Base-by-base conservation (phyloP, 2,888 invertebrate genomes). In the Drosophila helvetica region DNA sequence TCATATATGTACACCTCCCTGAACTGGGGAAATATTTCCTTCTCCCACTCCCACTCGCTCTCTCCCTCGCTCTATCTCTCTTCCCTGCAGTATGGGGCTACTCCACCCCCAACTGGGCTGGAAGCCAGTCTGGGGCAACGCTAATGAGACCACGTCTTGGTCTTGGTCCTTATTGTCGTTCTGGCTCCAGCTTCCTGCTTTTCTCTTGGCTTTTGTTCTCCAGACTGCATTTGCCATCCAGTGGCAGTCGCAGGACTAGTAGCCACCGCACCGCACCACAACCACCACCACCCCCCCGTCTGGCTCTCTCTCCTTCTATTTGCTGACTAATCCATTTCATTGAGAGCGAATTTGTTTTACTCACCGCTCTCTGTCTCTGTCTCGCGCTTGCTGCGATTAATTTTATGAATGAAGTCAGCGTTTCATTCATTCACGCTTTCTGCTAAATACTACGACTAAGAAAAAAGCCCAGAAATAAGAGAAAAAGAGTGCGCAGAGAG, bases 271-370 rank as follows among this genome's bases (percentile, higher is more conserved):
- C 27, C n/a, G n/a, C 38, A 18, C 51, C 8, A 3, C 30, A 43
- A 52, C 33, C 12, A 25, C 22, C n/a, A 18, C 19, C 38, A 18
- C 51, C 8, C 46, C 19, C 55, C 15, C 15, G 9, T 10, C 45
- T 30, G 42, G 9, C 25, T 53, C 22, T 30, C 30, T 19, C 19
- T 58, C 47, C 15, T 50, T 51, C 59, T 56, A 61, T 54, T 54
- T 80, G 77, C 84, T 82, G 83, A 83, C 83, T 83, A 84, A 84
- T 84, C 85, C 85, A 75, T 83, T 83, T 83, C 83, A 83, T 84
- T 83, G 82, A 84, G 78, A 72, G 70, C 62, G 57, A 46, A 53
- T 53, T 46, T 53, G 57, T 61, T 42, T 33, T 45, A 57, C 42
- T 58, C 57, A 38, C 38, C 15, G 22, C 54, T 43, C 45, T 12